Conservation (phyloP, 2,888 invertebrate genomes). For the Ophion costatus region DNA sequence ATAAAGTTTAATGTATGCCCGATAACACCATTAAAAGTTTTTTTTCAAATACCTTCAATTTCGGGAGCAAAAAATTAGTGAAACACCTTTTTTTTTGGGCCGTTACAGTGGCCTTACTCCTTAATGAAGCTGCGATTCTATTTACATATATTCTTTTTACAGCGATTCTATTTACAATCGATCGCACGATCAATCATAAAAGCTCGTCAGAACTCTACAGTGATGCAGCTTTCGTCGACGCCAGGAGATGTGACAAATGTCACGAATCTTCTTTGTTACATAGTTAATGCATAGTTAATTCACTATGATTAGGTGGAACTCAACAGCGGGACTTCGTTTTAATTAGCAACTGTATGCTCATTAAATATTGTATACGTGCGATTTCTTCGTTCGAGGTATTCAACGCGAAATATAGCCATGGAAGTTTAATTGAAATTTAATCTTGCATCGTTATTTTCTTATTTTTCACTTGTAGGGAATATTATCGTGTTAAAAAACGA, state of each 20-base stretch:
- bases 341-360: conserved; percentile 11
- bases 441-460: background rate
- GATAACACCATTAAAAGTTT: too few relatives aligned
- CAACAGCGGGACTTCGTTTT: conserved; percentile 1
- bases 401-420: background rate
- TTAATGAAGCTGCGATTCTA: background rate
- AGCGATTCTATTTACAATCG: background rate
- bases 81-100: too few relatives aligned
- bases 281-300: background rate
- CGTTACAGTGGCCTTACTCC: too few relatives aligned
- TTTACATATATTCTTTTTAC: background rate
- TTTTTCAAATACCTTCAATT: too few relatives aligned
- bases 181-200: conserved; percentile 1
- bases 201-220: background rate
- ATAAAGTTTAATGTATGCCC: too few relatives aligned
- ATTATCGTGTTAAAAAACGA: background rate
- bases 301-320: background rate
- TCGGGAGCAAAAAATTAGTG: too few relatives aligned
- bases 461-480: background rate
- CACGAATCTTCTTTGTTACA: background rate
- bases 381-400: conserved; percentile 1
- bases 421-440: background rate
- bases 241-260: conserved; percentile 8
- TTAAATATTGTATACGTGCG: conserved; percentile 19
- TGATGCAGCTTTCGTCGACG: background rate